A percentile compares a stretch with the other conserved stretches of the same genome.
Conservation (phyloP, 2,797 vertebrate genomes). For the Antrozous pallidus region DNA sequence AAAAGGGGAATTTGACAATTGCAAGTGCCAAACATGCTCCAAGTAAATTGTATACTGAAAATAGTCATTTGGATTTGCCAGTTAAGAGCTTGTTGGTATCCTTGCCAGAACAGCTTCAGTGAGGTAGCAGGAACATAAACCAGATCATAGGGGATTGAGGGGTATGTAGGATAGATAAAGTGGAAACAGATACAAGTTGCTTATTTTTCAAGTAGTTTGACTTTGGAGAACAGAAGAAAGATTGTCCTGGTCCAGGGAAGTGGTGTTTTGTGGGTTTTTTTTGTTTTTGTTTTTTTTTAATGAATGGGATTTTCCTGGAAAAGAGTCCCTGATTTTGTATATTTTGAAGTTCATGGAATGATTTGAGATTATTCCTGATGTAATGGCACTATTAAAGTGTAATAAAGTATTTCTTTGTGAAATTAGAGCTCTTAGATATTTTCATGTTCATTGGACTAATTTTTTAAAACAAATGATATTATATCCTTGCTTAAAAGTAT, state of each 20-base stretch:
- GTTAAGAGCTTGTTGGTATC: not conserved
- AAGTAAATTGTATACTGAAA: not conserved
- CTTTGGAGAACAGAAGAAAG: constrained; percentile 23
- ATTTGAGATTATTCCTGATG: constrained; percentile 8
- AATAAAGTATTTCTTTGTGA: constrained; percentile 33
- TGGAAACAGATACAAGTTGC: not conserved
- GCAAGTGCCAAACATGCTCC: not conserved
- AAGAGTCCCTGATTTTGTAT: not conserved
- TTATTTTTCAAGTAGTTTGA: constrained; percentile 31
- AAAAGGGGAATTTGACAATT: not conserved
- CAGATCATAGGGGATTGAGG: not conserved
- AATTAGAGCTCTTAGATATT: not conserved
- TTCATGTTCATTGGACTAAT: not conserved
- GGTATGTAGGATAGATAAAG: constrained; percentile 2
- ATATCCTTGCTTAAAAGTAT: not conserved
- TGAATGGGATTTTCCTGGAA: not conserved
- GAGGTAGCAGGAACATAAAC: not conserved
- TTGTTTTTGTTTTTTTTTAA: not conserved
- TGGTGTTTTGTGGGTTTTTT: no score
- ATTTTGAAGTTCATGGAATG: not conserved
- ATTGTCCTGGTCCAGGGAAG: not conserved
- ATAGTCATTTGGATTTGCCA: not conserved
- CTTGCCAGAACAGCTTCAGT: constrained; percentile 1
- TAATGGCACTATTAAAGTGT: not conserved
- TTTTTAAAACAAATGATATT: constrained; percentile 30